Conservation (phyloP, 2,888 invertebrate genomes). For the Lysandra bellargus region DNA sequence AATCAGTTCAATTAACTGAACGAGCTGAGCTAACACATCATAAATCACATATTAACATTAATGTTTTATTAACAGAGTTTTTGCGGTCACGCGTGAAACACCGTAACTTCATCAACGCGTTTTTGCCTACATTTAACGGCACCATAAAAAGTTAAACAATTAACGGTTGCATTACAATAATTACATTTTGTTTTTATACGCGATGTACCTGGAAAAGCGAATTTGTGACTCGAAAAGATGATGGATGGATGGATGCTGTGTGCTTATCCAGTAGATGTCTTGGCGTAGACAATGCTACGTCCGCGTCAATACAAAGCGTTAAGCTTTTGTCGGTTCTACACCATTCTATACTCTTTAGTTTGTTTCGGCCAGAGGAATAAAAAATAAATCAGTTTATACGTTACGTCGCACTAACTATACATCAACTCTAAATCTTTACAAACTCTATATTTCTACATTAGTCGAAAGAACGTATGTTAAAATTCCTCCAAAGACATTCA, state of each 20-base stretch:
- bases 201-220: not conserved
- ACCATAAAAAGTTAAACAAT: constrained; percentile 20
- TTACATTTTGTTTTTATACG: not conserved
- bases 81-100: not conserved
- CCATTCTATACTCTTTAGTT: not conserved
- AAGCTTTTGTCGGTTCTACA: not conserved
- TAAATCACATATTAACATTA: constrained; percentile 14
- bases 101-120: constrained; percentile 17
- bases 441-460: not conserved
- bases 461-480: not conserved
- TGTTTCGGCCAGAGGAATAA: not conserved
- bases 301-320: no score
- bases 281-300: not conserved
- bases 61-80: constrained; percentile 13
- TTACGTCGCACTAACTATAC: no score
- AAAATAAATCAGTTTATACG: not conserved
- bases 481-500: not conserved
- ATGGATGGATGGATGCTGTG: no score
- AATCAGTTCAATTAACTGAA: not conserved
- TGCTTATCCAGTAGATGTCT: no score
- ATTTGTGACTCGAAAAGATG: not conserved
- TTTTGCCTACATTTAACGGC: not conserved
- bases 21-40: not conserved
- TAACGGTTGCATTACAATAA: constrained; percentile 5
- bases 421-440: not conserved